phyloP scores from a whole-genome alignment of 2,888 invertebrate genomes.

The Monochamus alternatus region DNA sequence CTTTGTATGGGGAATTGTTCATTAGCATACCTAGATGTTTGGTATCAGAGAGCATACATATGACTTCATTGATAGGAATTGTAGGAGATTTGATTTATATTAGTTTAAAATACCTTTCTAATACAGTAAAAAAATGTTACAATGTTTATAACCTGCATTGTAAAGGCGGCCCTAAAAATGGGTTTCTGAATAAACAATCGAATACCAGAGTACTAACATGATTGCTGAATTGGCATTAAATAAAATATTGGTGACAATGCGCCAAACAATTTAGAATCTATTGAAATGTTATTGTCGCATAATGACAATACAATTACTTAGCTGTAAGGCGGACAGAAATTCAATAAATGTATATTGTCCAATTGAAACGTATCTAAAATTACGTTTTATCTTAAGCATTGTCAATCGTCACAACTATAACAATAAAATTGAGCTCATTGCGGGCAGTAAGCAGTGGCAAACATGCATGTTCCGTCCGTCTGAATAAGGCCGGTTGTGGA shows the following conservation, averaged over 20 bases:
- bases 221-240: not conserved
- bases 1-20: too few species aligned
- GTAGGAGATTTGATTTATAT: too few species aligned
- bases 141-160: too few species aligned
- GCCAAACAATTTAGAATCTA: conserved; percentile 10
- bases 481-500: conserved; percentile 52
- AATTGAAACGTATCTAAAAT: conserved; percentile 65
- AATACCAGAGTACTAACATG: too few species aligned
- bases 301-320: conserved; percentile 56
- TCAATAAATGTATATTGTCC: conserved; percentile 61
- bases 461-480: conserved; percentile 41
- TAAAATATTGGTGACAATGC: not conserved
- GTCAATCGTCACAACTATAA: conserved; percentile 65
- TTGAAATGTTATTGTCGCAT: conserved; percentile 51
- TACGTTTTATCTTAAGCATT: conserved; percentile 65
- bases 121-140: too few species aligned
- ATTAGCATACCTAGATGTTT: too few species aligned
- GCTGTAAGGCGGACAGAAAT: conserved; percentile 58
- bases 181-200: too few species aligned
- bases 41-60: too few species aligned
- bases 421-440: conserved; percentile 63
- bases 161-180: too few species aligned
- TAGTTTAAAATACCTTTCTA: too few species aligned
- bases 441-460: conserved; percentile 59
- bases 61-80: too few species aligned